These are phyloP conservation scores for Spheniscus humboldti DNA, from an alignment of 2,797 vertebrate genomes.

Conservation along the genomic window DNA sequence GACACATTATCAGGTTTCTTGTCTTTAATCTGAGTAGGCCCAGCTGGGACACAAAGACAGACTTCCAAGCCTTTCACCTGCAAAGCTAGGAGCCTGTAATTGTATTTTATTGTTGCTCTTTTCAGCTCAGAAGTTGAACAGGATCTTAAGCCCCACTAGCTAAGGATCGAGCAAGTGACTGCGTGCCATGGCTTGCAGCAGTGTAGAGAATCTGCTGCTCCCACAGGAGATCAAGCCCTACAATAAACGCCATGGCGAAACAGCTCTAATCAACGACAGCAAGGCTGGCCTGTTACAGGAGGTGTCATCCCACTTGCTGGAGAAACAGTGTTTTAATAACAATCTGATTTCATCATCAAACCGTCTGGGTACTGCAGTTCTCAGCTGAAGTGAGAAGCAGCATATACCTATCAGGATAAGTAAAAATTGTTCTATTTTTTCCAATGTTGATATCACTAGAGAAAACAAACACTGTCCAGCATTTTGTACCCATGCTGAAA, in stretches of 20 bases:
- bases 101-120: background rate
- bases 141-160: background rate
- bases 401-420: background rate
- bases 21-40: background rate
- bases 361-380: background rate
- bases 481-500: background rate
- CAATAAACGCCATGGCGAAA: accelerated
- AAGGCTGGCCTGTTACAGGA: background rate
- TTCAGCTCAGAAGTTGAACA: background rate
- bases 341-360: background rate
- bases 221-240: background rate
- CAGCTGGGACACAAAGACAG: background rate
- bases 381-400: background rate
- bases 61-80: background rate
- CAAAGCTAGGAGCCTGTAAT: background rate
- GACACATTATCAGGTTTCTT: background rate
- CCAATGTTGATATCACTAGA: background rate
- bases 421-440: background rate
- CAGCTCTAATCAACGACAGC: background rate
- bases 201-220: background rate
- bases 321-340: background rate
- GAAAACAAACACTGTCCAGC: background rate
- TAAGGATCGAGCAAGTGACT: background rate
- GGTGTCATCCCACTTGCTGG: background rate
- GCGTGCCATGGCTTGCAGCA: background rate